Conservation (phyloP, 2,113 vertebrate species). For the Diphyllodes magnificus region DNA sequence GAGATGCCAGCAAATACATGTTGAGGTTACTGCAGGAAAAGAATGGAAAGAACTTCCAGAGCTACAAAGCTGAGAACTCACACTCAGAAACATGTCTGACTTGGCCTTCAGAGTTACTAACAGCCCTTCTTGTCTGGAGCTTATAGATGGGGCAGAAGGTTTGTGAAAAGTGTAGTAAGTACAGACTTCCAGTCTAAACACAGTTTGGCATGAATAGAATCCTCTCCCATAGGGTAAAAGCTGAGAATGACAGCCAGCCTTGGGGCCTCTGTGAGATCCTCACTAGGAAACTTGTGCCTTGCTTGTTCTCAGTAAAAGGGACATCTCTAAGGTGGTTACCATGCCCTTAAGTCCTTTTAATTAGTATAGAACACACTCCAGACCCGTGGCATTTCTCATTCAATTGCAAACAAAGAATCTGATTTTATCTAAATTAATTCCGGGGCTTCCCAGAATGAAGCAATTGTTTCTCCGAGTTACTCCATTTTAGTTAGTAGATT, state of each 20-base stretch:
- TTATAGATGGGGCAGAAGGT: not conserved
- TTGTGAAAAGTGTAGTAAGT: not conserved
- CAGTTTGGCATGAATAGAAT: not conserved
- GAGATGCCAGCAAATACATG: not conserved
- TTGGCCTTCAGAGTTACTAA: not conserved
- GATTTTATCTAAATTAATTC: conserved; percentile 50
- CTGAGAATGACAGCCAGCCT: not conserved
- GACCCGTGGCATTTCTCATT: not conserved
- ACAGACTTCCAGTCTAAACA: not conserved
- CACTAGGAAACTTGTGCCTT: not conserved
- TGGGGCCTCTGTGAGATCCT: not conserved
- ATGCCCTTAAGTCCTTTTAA: not conserved
- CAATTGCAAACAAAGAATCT: conserved; percentile 28
- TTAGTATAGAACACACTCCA: not conserved
- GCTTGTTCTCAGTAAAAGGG: not conserved
- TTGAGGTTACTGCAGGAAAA: not conserved
- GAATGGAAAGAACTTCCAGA: not conserved
- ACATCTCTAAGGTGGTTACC: not conserved
- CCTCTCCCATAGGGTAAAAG: not conserved
- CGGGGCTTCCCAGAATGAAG: conserved; percentile 30
- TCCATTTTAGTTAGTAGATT: conserved; percentile 1
- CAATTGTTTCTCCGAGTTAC: conserved; percentile 11
- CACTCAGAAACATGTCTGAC: not conserved
- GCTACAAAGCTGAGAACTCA: not conserved
- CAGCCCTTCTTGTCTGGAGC: not conserved